Evolutionary conservation across 2,888 invertebrate species (phyloP).

Genomic region (Onchidella celtica): DNA sequence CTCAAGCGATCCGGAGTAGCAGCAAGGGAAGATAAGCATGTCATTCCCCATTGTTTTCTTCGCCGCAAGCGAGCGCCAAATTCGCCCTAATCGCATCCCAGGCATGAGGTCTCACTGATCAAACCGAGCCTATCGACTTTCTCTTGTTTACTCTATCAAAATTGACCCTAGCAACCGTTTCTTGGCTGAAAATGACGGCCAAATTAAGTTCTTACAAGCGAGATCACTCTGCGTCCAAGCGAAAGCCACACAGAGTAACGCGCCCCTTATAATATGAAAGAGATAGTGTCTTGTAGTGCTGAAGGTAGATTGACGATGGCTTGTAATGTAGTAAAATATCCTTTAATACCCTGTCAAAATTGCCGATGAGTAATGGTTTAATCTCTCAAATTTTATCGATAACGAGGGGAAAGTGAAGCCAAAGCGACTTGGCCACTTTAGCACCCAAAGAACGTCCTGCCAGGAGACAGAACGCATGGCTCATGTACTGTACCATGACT

Average conservation of each 20-base stretch:
- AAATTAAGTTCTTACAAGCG: background rate
- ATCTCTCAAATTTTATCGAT: background rate
- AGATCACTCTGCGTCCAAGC: background rate
- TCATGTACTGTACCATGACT: no score
- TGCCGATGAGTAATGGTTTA: background rate
- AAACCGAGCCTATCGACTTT: conserved; percentile 21
- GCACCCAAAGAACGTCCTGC: no score
- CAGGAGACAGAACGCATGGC: no score
- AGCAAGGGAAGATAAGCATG: conserved; percentile 40
- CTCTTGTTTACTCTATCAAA: conserved; percentile 32
- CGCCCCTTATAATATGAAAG: no score
- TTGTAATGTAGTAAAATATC: no score
- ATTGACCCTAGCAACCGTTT: conserved; percentile 7
- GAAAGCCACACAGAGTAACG: background rate
- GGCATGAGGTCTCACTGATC: conserved; percentile 16
- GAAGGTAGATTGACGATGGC: no score
- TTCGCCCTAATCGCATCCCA: background rate
- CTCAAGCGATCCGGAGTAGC: conserved; percentile 38
- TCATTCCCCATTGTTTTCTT: conserved; percentile 29
- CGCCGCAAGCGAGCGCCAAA: conserved; percentile 1
- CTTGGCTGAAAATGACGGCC: background rate
- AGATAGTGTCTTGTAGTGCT: no score
- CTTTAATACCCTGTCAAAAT: background rate
- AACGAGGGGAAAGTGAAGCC: background rate
- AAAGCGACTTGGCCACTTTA: no score